Conservation (phyloP, 2,797 vertebrate species). For the Chromis chromis region DNA sequence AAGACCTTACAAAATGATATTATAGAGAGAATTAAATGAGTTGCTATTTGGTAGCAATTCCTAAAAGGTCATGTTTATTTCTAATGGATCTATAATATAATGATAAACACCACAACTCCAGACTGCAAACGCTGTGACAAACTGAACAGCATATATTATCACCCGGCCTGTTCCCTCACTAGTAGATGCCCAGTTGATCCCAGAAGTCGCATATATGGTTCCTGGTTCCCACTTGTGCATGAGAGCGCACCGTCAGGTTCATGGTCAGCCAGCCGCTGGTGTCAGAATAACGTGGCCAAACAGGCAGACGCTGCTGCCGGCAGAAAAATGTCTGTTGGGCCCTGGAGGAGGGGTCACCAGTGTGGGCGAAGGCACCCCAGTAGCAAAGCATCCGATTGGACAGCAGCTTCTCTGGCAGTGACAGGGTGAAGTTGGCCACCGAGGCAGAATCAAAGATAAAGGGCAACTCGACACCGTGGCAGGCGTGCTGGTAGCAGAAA, state of each 20-base stretch:
- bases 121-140: not conserved
- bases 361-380: conserved; percentile 84
- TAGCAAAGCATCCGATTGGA: conserved; percentile 84
- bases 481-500: conserved; percentile 81
- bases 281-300: conserved; percentile 79
- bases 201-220: conserved; percentile 84
- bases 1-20: no score
- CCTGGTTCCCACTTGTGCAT: conserved; percentile 74
- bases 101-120: not conserved
- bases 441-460: conserved; percentile 82
- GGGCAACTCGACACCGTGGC: conserved; percentile 85
- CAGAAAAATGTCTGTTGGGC: conserved; percentile 78
- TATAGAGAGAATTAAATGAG: no score
- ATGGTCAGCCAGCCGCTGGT: conserved; percentile 76
- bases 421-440: conserved; percentile 82
- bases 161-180: not conserved
- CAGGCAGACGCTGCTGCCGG: conserved; percentile 67
- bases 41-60: not conserved
- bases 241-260: conserved; percentile 81
- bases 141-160: conserved; percentile 5
- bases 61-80: not conserved
- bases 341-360: conserved; percentile 74
- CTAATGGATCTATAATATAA: not conserved
- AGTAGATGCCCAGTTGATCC: conserved; percentile 83
- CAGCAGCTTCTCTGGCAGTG: conserved; percentile 73